These are phyloP conservation scores for Piscicola geometra DNA, from an alignment of 2,888 invertebrate species.

Conservation along the genomic window DNA sequence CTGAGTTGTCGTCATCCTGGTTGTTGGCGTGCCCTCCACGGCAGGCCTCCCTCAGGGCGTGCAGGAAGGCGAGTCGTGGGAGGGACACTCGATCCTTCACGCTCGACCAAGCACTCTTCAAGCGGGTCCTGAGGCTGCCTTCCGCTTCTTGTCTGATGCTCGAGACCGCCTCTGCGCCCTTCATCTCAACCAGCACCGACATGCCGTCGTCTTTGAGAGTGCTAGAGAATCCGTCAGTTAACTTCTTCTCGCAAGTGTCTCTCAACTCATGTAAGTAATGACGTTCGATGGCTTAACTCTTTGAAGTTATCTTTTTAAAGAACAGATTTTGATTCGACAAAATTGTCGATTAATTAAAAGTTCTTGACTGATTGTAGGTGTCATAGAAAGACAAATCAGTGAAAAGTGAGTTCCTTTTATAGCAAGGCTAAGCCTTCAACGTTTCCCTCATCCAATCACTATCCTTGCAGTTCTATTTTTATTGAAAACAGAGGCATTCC, in stretches of 20 bases:
- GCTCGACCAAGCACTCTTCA: not conserved
- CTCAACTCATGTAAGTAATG: too few species aligned
- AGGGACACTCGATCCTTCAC: not conserved
- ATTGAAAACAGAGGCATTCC: not conserved
- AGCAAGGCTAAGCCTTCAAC: not conserved
- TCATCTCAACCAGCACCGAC: conserved; percentile 4
- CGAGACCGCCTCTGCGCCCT: not conserved
- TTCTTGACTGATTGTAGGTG: too few species aligned
- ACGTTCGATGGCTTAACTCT: too few species aligned
- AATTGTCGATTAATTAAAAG: too few species aligned
- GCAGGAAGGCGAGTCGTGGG: not conserved
- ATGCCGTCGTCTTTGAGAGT: too few species aligned
- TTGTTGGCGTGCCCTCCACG: not conserved
- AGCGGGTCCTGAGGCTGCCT: not conserved
- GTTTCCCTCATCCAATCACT: not conserved
- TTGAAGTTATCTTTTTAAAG: too few species aligned
- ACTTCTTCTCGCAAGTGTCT: too few species aligned
- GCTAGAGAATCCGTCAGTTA: too few species aligned
- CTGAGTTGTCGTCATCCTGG: not conserved
- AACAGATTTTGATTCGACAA: too few species aligned
- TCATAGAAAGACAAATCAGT: too few species aligned
- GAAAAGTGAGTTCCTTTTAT: too few species aligned
- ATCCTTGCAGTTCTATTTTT: not conserved
- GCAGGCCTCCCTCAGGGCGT: not conserved
- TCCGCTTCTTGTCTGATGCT: not conserved